These are phyloP conservation scores for Caenorhabditis zanzibari DNA, from an alignment of 2,888 invertebrate genomes.

Conservation along the genomic window DNA sequence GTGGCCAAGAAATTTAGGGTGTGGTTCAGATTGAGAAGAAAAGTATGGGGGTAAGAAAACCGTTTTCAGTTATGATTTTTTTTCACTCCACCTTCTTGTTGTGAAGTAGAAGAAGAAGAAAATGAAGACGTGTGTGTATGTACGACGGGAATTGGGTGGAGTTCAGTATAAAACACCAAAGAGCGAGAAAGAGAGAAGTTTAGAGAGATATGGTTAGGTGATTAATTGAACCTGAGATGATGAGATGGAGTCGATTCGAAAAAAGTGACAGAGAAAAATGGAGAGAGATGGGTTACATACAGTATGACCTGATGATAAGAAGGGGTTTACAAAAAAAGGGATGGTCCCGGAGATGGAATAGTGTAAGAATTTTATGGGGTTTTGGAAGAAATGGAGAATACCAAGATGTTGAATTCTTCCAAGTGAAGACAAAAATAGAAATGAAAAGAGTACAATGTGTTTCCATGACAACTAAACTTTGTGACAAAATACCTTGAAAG, in stretches of 20 bases:
- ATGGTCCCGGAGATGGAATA: not conserved
- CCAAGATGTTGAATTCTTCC: not conserved
- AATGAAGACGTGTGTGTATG: slow-evolving; percentile 11
- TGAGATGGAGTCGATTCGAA: slow-evolving; percentile 11
- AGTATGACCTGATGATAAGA: not conserved
- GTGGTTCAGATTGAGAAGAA: slow-evolving; percentile 37
- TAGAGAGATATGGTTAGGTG: slow-evolving; percentile 33
- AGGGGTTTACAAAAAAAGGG: slow-evolving; percentile 6
- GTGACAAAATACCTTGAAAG: too few species aligned
- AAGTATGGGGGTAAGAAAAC: slow-evolving; percentile 30
- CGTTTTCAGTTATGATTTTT: slow-evolving; percentile 61
- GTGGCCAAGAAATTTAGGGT: slow-evolving; percentile 58
- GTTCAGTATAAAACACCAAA: slow-evolving; percentile 52
- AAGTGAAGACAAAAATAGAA: too few species aligned
- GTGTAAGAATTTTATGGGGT: not conserved
- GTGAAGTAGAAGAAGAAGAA: slow-evolving; percentile 15
- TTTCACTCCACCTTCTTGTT: slow-evolving; percentile 17
- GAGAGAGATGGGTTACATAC: not conserved
- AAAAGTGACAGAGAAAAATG: not conserved
- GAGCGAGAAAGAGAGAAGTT: slow-evolving; percentile 38
- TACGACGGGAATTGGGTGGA: slow-evolving; percentile 29
- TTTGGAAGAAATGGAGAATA: not conserved
- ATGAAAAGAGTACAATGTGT: too few species aligned
- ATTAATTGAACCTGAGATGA: slow-evolving; percentile 32
- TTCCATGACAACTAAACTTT: too few species aligned